These are phyloP conservation scores for Halcyon malimbica DNA, from an alignment of 2,113 vertebrate species.

Conservation along the genomic window DNA sequence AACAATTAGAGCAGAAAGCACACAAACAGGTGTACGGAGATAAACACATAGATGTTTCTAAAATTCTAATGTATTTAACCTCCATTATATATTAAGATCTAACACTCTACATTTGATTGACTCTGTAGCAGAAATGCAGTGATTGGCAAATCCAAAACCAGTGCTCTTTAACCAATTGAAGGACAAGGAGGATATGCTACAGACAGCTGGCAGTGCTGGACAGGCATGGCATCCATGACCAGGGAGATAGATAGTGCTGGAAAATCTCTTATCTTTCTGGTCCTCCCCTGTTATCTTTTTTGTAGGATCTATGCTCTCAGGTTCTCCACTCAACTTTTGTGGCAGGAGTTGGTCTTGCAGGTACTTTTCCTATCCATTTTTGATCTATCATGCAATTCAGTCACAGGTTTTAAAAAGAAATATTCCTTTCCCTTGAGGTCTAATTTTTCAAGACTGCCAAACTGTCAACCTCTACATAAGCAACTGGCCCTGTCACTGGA, in stretches of 20 bases:
- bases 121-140: not conserved
- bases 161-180: rapidly evolving
- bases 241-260: not conserved
- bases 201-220: not conserved
- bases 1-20: not conserved
- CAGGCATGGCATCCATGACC: not conserved
- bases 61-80: not conserved
- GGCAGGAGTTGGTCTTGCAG: not conserved
- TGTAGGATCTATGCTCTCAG: not conserved
- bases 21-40: not conserved
- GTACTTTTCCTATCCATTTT: not conserved
- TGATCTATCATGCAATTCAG: not conserved
- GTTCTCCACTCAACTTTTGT: not conserved
- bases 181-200: not conserved
- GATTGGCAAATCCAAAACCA: not conserved
- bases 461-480: not conserved
- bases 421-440: not conserved
- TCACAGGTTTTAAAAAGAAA: not conserved
- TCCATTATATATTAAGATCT: not conserved
- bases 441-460: not conserved
- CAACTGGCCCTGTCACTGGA: not conserved
- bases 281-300: not conserved
- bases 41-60: not conserved
- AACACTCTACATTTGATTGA: not conserved
- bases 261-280: not conserved